A percentile compares a stretch with the other conserved stretches of the same genome.
Conservation (phyloP, 2,797 vertebrate species). For the Neopelma chrysocephalum region DNA sequence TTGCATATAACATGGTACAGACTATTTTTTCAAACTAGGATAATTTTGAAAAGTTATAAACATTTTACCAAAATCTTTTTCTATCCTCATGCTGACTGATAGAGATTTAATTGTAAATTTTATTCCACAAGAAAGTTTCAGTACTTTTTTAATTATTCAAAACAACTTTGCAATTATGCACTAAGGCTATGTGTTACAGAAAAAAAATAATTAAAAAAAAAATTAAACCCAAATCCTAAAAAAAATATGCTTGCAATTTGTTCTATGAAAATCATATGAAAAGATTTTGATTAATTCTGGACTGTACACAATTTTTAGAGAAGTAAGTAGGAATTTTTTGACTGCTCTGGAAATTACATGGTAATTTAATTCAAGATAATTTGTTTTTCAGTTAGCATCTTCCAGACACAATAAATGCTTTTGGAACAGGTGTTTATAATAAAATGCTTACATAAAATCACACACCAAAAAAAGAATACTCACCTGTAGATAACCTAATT, state of each 20-base stretch:
- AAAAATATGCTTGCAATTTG: background rate
- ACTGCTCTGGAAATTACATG: background rate
- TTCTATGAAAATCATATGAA: background rate
- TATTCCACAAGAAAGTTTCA: background rate
- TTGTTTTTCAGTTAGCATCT: conserved; percentile 28
- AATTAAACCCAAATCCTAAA: background rate
- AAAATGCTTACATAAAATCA: background rate
- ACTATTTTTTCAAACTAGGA: background rate
- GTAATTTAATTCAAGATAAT: conserved; percentile 26
- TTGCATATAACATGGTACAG: background rate
- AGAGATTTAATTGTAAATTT: background rate
- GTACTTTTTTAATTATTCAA: background rate
- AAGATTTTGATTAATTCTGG: background rate
- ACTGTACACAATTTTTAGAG: background rate
- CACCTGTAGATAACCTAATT: background rate
- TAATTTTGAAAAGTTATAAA: background rate
- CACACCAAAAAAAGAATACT: background rate
- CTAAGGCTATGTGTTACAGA: background rate
- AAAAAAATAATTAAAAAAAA: background rate
- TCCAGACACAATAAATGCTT: background rate
- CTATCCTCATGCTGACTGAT: background rate
- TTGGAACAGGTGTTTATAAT: background rate
- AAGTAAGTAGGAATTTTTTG: background rate
- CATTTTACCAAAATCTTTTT: background rate
- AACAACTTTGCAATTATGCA: background rate